Percentiles rank a stretch among this genome's conserved stretches.
Conservation (phyloP, 1,140 invertebrate genomes). For the Neoseiulus cucumeris region DNA sequence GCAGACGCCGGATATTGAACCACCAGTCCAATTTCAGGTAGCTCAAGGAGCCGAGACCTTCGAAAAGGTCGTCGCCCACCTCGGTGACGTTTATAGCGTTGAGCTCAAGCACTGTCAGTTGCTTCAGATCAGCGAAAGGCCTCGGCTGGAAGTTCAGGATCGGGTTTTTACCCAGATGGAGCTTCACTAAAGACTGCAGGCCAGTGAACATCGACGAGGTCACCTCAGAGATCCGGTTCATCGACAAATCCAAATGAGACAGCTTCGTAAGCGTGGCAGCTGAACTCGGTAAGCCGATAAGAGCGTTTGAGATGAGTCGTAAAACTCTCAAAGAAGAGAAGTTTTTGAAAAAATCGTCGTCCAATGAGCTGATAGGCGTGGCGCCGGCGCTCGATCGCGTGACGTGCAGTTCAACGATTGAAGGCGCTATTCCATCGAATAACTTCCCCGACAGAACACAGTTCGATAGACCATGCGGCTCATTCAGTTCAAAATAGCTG, state of each 20-base stretch:
- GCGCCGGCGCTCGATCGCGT: not conserved
- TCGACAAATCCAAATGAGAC: not conserved
- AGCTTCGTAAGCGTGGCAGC: not conserved
- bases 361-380: not conserved
- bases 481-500: not conserved
- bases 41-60: not conserved
- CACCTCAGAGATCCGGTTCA: not conserved
- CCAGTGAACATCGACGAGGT: not conserved
- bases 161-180: constrained; percentile 14
- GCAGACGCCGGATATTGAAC: not conserved
- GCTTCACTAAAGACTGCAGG: constrained; percentile 11
- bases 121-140: constrained; percentile 16
- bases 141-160: constrained; percentile 14
- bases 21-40: constrained; percentile 5
- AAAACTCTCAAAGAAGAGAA: not conserved
- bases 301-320: not conserved
- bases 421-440: not conserved
- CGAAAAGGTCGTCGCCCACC: constrained; percentile 15
- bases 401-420: constrained; percentile 7
- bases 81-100: constrained; percentile 17
- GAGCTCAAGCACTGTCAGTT: constrained; percentile 19
- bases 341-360: not conserved
- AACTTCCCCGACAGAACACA: not conserved
- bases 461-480: not conserved
- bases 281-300: not conserved